Percentiles rank a stretch among this genome's conserved stretches.
phyloP scores from a whole-genome alignment of 2,888 invertebrate genomes.

The Gasteruption jaculator region DNA sequence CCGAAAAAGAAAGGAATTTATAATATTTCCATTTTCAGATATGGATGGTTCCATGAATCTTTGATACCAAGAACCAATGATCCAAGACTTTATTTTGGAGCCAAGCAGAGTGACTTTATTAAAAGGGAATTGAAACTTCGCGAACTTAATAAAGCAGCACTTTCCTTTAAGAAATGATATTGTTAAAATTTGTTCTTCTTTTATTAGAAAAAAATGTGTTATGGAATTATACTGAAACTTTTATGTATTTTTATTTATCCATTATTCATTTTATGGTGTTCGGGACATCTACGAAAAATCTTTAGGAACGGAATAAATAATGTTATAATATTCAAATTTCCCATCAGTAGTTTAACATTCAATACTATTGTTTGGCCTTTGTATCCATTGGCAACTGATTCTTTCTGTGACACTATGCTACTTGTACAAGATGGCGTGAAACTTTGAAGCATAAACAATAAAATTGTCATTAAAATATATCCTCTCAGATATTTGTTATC shows the following conservation, averaged over 20 bases:
- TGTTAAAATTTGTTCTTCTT: too few species aligned
- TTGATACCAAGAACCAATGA: conserved; percentile 33
- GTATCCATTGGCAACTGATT: conserved; percentile 34
- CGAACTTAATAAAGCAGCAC: conserved; percentile 24
- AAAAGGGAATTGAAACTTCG: conserved; percentile 33
- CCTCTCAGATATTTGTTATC: too few species aligned
- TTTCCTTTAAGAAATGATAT: too few species aligned
- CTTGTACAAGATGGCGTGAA: conserved; percentile 23
- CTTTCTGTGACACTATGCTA: neutral
- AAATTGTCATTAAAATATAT: too few species aligned
- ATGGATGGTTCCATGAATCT: conserved; percentile 39
- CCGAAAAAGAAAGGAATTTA: conserved; percentile 5
- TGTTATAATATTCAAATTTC: too few species aligned
- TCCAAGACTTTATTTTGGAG: conserved; percentile 34
- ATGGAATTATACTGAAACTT: too few species aligned
- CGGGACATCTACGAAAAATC: too few species aligned
- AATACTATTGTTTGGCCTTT: conserved; percentile 27
- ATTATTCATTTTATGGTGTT: too few species aligned
- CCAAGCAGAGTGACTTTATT: conserved; percentile 32
- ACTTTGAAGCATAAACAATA: too few species aligned
- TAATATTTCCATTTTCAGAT: conserved; percentile 27
- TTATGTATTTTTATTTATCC: too few species aligned
- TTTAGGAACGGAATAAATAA: too few species aligned
- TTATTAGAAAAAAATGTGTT: too few species aligned
- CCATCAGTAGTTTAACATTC: conserved; percentile 17